Base-by-base conservation (phyloP, 2,888 invertebrate species). In the Copidosoma aretas region DNA sequence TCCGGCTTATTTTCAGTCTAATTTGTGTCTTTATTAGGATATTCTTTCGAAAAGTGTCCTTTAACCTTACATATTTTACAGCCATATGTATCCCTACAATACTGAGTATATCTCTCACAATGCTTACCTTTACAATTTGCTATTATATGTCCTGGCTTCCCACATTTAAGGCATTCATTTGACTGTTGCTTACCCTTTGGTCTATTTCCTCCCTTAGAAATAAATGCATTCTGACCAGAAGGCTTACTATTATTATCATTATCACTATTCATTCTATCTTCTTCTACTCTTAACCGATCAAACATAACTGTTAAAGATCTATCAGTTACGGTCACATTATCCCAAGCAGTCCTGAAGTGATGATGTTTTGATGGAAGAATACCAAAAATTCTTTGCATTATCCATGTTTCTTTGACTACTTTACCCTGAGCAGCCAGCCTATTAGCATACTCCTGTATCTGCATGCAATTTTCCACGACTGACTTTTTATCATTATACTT, bases 41-140 rank as follows among this genome's bases (percentile, higher is more conserved):
- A 76, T 5, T 77, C 74, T 68, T 76, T 77, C 10, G 74, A 68
- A 67, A 74, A 76, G 62, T 77, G 77, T 32, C 77, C 77, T 25
- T 75, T 77, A 49, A 73, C 43, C 2, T 74, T 71, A 63, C 77
- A 78, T 10, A 22, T 75, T 66, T 78, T 77, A 61, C 77, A 78
- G 10, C 65, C 54, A 68, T 77, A 78, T 17, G 67, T 76, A 25
- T 71, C 75, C 59, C 76, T 78, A 64, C 76, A 77, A 54, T 77
- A 75, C 3, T 72, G 75, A 57, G 75, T 21, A 54, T 54, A 54
- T 54, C 10, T 54, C 3, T 14, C 2, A 22, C 21, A 8, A 22
- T 4, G 4, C 53, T 53, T 77, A 77, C 65, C 60, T 57, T 57
- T 64, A 54, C 76, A 77, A 22, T 73, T 39, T 69, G 70, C 68